Evolutionary conservation across 2,797 vertebrate species (phyloP), one percentile per base, ranked within the genome.

Genomic region (Oryzias dopingdopingensis): DNA sequence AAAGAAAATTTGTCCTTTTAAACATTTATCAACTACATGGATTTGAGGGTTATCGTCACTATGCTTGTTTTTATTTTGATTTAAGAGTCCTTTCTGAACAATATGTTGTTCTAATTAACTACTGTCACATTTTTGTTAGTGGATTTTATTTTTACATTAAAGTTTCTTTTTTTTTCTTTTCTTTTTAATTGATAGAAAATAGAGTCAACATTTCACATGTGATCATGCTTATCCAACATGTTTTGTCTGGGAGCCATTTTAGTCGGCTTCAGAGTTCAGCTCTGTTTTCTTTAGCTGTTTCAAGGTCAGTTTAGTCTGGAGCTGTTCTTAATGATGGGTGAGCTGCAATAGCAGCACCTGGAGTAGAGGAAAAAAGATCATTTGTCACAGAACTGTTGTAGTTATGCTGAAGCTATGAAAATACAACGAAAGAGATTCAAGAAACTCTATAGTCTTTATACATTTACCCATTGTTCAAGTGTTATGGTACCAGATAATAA

Each of bases 171-270:
- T 32, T 2, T 8, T 26, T 26, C 6, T 26, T 29, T 6, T 70
- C 62, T 80, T 78, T 74, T 59, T 49, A 42, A 67, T 53, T 76
- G 32, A 42, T 40, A 52, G 32, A 37, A 37, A 37, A 62, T 68
- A 42, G 37, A 70, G 54, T 72, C 59, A 70, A 58, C 64, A 63
- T 79, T 16, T 70, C 26, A 22, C 65, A 73, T 26, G 58, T 86
- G 77, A 78, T 64, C 20, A 47, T 20, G 17, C 55, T 72, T 61
- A 76, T 77, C 53, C 65, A 63, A 40, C 57, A 41, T 82, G 79
- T 80, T 84, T 75, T 77, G 77, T 85, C 81, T 80, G 70, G 58
- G 49, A 58, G 65, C 45, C 65, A 58, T 78, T 81, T 74, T 71
- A 62, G 48, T 64, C 49, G 40, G 52, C 32, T 37, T 37, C 32